Conservation (phyloP, 2,888 invertebrate genomes). For the Netelia melanura region DNA sequence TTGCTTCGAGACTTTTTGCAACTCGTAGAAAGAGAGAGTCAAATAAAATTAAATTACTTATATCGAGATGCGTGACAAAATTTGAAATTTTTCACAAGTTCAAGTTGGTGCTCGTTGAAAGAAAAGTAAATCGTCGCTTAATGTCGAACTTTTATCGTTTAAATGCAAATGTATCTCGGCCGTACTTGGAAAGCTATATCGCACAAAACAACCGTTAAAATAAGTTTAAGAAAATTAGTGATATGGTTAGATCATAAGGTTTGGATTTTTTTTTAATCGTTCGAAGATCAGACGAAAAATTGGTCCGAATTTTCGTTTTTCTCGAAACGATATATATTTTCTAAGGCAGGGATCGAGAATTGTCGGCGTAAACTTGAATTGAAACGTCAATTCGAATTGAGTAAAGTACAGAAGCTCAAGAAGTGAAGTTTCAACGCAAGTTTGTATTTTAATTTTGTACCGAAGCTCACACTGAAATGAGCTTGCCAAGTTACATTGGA, state of each 20-base stretch:
- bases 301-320: background rate
- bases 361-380: too few relatives aligned
- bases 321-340: background rate
- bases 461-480: too few relatives aligned
- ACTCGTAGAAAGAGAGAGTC: background rate
- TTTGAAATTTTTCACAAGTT: background rate
- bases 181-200: conserved; percentile 53
- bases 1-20: background rate
- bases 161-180: conserved; percentile 41
- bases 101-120: too few relatives aligned
- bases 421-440: too few relatives aligned
- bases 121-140: too few relatives aligned
- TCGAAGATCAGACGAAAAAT: background rate
- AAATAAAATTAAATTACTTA: background rate
- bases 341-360: too few relatives aligned
- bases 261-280: background rate
- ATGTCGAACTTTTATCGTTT: conserved; percentile 1
- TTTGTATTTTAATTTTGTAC: too few relatives aligned
- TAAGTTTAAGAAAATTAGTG: conserved; percentile 27
- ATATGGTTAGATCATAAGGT: background rate
- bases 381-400: too few relatives aligned
- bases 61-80: background rate
- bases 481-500: too few relatives aligned
- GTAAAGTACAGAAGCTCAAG: too few relatives aligned
- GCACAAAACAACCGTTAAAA: conserved; percentile 41